These are phyloP conservation scores for Heliconius congener DNA, from an alignment of 1,140 invertebrate genomes.

Conservation along the genomic window DNA sequence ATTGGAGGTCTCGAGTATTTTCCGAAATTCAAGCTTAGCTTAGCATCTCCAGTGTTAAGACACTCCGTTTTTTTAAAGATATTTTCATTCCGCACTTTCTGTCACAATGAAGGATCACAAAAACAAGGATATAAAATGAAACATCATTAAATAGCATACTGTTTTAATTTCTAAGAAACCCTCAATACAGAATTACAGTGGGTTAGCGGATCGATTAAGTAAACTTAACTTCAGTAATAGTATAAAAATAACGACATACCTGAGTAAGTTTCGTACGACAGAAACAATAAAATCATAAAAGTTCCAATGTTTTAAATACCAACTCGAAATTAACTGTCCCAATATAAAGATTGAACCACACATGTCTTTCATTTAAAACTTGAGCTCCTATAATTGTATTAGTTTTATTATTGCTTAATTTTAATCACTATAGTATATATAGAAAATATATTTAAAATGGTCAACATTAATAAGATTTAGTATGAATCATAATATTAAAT, in stretches of 20 bases:
- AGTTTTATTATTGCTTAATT: constrained; percentile 14
- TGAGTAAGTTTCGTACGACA: constrained; percentile 60
- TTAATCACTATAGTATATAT: constrained; percentile 8
- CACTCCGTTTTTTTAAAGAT: no score
- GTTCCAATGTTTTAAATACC: constrained; percentile 55
- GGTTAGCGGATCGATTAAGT: constrained; percentile 77
- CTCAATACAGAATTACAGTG: constrained; percentile 79
- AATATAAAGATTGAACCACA: neutral
- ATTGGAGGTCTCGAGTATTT: no score
- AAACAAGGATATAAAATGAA: constrained; percentile 57
- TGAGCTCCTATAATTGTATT: constrained; percentile 7
- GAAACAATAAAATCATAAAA: constrained; percentile 61
- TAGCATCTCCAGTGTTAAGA: no score
- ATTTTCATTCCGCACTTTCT: no score
- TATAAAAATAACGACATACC: constrained; percentile 76
- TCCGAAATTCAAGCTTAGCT: no score
- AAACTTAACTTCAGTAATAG: constrained; percentile 76
- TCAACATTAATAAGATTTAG: constrained; percentile 14
- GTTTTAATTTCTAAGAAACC: constrained; percentile 81
- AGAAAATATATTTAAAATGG: constrained; percentile 13
- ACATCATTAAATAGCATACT: constrained; percentile 77
- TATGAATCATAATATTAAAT: neutral
- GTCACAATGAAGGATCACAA: neutral
- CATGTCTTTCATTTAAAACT: constrained; percentile 16
- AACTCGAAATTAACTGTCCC: constrained; percentile 16